Evolutionary conservation across 92 coral and sea anemone genomes (phyloP), one percentile per base, ranked within the genome.

Genomic region (Muricea muricata): DNA sequence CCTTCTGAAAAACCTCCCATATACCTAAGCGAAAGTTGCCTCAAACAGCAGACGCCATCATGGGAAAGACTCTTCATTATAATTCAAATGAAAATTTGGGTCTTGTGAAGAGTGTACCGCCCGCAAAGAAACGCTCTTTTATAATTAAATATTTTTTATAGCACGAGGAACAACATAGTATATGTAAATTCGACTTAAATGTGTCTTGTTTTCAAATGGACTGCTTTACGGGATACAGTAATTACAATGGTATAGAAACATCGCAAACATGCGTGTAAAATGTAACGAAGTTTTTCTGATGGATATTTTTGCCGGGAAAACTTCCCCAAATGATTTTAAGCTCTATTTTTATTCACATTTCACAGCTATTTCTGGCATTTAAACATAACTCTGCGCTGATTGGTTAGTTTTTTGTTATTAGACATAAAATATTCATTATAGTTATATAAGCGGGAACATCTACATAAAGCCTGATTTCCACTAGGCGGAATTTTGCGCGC

Each of bases 391-490:
- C 4, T 9, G 10, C 45, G 21, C 69, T 57, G 45, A 56, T 78
- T 78, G 70, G 83, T 45, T 35, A n/a, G 25, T n/a, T 78, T 58
- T 56, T 11, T 14, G 24, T 50, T 34, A 50, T 39, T 42, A 70
- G 48, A 31, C 65, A 56, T 78, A 29, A 78, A 78, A 52, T 78
- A 55, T 78, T 78, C 20, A 78, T 57, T 24, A n/a, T n/a, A n/a
- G n/a, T n/a, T n/a, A n/a, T n/a, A n/a, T n/a, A n/a, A 29, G 40
- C 65, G 35, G 31, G 23, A 56, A 20, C 32, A 58, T 70, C 50
- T 37, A 37, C 30, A 18, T n/a, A n/a, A n/a, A n/a, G n/a, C n/a
- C n/a, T n/a, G n/a, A n/a, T n/a, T n/a, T n/a, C n/a, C n/a, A n/a
- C n/a, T n/a, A n/a, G n/a, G n/a, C n/a, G n/a, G n/a, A n/a, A n/a